phyloP scores from a whole-genome alignment of 1,140 invertebrate genomes.

The Ctenoplectra terminalis region DNA sequence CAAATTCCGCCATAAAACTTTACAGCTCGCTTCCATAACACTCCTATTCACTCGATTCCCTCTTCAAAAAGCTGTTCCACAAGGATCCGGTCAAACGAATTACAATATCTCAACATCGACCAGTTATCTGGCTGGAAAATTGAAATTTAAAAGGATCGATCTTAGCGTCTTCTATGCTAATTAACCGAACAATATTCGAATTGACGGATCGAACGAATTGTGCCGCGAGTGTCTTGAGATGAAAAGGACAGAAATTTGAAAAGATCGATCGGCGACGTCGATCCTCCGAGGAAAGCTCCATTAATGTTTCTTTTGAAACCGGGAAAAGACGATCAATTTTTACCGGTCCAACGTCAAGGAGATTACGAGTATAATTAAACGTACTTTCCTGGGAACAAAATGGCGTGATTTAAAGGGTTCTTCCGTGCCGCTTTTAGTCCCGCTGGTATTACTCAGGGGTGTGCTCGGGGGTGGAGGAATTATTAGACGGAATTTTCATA shows the following conservation, averaged over 20 bases:
- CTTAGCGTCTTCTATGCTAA: not conserved
- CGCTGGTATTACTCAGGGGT: not conserved
- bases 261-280: not conserved
- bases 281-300: not conserved
- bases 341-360: not conserved
- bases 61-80: not conserved
- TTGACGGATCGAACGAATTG: not conserved
- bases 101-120: not conserved
- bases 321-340: conserved; percentile 25
- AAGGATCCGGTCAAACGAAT: not conserved
- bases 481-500: conserved; percentile 30
- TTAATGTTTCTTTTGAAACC: conserved; percentile 28
- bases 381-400: conserved; percentile 9
- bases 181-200: not conserved
- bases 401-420: conserved; percentile 22
- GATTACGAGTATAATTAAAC: conserved; percentile 41
- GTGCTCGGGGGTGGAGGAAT: not conserved
- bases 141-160: not conserved
- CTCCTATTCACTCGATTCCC: not conserved
- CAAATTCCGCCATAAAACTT: conserved; percentile 7
- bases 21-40: not conserved
- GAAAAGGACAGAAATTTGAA: not conserved
- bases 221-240: not conserved
- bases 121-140: not conserved
- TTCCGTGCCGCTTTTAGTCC: not conserved